These are phyloP conservation scores for Threskiornis aethiopicus DNA, from an alignment of 2,797 vertebrate genomes.

Conservation along the genomic window DNA sequence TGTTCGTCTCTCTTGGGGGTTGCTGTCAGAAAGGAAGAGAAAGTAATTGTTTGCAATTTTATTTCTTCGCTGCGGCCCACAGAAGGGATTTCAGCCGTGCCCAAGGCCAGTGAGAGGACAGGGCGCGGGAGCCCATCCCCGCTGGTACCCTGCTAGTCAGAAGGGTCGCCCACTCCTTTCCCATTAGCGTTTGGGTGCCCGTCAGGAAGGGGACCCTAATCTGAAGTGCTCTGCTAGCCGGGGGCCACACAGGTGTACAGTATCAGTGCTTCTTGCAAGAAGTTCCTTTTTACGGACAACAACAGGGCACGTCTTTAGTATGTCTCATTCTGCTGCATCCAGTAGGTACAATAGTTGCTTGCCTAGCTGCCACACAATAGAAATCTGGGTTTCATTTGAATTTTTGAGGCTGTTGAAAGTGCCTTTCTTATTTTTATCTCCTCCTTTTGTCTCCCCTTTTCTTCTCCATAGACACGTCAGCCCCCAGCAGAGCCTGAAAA, in stretches of 20 bases:
- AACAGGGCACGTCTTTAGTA: not conserved
- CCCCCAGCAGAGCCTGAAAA: not conserved
- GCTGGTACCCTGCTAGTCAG: not conserved
- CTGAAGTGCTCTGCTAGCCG: not conserved
- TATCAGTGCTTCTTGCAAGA: not conserved
- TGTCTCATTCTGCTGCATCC: not conserved
- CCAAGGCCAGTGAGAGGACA: fast-evolving
- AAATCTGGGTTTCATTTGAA: not conserved
- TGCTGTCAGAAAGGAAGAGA: not conserved
- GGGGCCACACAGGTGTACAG: fast-evolving
- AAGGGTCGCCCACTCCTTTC: not conserved
- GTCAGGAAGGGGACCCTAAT: not conserved
- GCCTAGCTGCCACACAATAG: not conserved
- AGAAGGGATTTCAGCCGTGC: not conserved
- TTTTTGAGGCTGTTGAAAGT: not conserved
- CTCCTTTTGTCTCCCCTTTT: not conserved
- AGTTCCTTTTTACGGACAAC: not conserved
- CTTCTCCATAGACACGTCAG: not conserved
- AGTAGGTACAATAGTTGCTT: not conserved
- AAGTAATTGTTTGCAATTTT: not conserved
- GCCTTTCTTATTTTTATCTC: not conserved
- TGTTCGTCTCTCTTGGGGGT: not conserved
- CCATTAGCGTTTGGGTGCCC: fast-evolving
- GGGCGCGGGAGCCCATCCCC: not conserved
- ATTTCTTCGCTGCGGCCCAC: not conserved